phyloP scores from a whole-genome alignment of 2,113 vertebrate genomes.

The Lucifuga dentata region DNA sequence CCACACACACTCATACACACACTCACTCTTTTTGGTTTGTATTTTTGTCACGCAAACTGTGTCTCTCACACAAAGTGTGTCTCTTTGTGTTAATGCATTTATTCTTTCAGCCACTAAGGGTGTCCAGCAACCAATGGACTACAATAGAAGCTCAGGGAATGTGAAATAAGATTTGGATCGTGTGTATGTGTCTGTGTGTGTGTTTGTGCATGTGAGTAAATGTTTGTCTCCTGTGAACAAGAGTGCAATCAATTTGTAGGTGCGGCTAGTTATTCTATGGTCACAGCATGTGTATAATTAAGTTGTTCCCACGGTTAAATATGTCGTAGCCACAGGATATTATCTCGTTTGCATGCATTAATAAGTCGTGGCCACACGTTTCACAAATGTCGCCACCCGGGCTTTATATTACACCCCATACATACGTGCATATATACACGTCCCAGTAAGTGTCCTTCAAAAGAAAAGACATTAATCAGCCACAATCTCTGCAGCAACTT shows the following conservation, averaged over 20 bases:
- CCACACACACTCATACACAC: slow-evolving; percentile 6
- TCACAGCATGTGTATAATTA: too few species aligned
- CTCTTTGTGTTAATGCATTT: slow-evolving; percentile 37
- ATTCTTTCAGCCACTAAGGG: slow-evolving; percentile 31
- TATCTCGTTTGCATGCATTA: too few species aligned
- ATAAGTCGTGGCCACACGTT: too few species aligned
- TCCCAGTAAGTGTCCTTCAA: slow-evolving; percentile 19
- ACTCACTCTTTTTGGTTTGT: background rate
- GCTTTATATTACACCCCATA: too few species aligned
- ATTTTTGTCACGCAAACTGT: slow-evolving; percentile 4
- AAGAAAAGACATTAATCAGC: slow-evolving; percentile 11
- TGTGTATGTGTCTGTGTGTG: background rate
- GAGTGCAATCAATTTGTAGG: too few species aligned
- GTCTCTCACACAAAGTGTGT: slow-evolving; percentile 6
- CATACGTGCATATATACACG: background rate
- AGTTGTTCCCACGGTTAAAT: too few species aligned
- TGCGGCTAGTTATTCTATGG: too few species aligned
- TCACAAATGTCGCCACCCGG: too few species aligned
- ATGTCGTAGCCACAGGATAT: too few species aligned
- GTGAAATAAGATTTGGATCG: slow-evolving; percentile 65
- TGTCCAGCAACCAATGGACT: slow-evolving; percentile 31
- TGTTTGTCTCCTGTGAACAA: too few species aligned
- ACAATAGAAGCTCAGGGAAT: slow-evolving; percentile 31
- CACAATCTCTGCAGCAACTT: slow-evolving; percentile 7
- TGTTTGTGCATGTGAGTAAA: background rate